These are phyloP conservation scores for Syngnathus typhle DNA, from an alignment of 2,113 vertebrate species.

Conservation along the genomic window DNA sequence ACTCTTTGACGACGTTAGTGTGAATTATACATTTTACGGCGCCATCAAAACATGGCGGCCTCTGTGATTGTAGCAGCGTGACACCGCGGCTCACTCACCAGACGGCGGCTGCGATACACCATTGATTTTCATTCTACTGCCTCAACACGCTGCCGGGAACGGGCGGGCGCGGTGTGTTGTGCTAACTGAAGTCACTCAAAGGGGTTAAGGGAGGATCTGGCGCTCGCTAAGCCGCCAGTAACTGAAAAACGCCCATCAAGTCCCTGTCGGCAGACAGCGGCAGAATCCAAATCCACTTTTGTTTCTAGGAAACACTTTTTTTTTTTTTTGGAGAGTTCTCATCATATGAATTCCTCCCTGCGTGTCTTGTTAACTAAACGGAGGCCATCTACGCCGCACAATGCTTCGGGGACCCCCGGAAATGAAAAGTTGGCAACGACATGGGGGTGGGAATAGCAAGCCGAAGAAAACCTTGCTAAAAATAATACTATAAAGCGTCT, in stretches of 20 bases:
- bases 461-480: constrained; percentile 29
- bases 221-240: constrained; percentile 26
- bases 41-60: not conserved
- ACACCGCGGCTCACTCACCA: not conserved
- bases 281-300: not conserved
- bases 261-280: not conserved
- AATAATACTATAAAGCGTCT: constrained; percentile 34
- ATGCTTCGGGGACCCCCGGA: constrained; percentile 39
- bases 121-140: not conserved
- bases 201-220: constrained; percentile 34
- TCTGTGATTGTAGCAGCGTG: not conserved
- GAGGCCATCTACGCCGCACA: constrained; percentile 34
- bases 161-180: not conserved
- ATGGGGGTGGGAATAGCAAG: not conserved
- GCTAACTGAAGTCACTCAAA: not conserved
- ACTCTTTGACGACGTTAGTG: constrained; percentile 7
- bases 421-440: constrained; percentile 44
- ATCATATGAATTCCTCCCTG: constrained; percentile 6
- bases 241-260: constrained; percentile 22
- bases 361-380: constrained; percentile 19
- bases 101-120: not conserved
- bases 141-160: not conserved
- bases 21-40: constrained; percentile 7
- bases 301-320: constrained; percentile 5
- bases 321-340: not conserved